Evolutionary conservation across 2,113 vertebrate genomes (phyloP).

Genomic region (Lophius piscatorius): DNA sequence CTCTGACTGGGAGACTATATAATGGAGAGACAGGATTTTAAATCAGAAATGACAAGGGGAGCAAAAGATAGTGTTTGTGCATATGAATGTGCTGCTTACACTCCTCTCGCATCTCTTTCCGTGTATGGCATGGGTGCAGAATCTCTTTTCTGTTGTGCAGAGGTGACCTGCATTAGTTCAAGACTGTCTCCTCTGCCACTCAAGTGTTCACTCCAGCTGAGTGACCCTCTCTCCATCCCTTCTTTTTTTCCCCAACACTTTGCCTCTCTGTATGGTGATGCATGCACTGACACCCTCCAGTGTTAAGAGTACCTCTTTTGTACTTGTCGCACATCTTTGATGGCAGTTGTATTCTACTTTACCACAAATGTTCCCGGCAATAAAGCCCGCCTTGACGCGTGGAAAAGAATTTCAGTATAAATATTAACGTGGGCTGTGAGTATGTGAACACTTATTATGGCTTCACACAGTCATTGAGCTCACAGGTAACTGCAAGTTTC

Average conservation of each 20-base stretch:
- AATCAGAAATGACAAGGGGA: slow-evolving; percentile 12
- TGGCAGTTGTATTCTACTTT: slow-evolving; percentile 50
- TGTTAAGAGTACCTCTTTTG: slow-evolving; percentile 50
- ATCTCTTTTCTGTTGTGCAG: slow-evolving; percentile 47
- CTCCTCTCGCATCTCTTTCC: slow-evolving; percentile 21
- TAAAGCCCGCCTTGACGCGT: slow-evolving; percentile 25
- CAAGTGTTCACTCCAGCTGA: slow-evolving; percentile 69
- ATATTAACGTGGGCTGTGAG: slow-evolving; percentile 56
- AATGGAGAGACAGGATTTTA: slow-evolving; percentile 28
- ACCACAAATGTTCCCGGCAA: slow-evolving; percentile 52
- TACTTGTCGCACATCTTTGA: slow-evolving; percentile 50
- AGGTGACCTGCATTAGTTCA: slow-evolving; percentile 70
- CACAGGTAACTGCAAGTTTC: slow-evolving; percentile 26
- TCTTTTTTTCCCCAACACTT: slow-evolving; percentile 46
- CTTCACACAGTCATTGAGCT: slow-evolving; percentile 23
- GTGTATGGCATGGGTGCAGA: slow-evolving; percentile 55
- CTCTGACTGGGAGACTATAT: slow-evolving; percentile 44
- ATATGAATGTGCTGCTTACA: slow-evolving; percentile 45
- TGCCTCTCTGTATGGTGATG: slow-evolving; percentile 59
- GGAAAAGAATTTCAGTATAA: slow-evolving; percentile 55
- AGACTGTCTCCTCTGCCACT: slow-evolving; percentile 49
- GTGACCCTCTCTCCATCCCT: slow-evolving; percentile 60
- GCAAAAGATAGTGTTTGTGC: slow-evolving; percentile 36
- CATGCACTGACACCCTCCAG: slow-evolving; percentile 57
- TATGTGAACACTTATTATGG: slow-evolving; percentile 24